Evolutionary conservation across 1,140 invertebrate genomes (phyloP).

Genomic region (Andricus grossulariae): DNA sequence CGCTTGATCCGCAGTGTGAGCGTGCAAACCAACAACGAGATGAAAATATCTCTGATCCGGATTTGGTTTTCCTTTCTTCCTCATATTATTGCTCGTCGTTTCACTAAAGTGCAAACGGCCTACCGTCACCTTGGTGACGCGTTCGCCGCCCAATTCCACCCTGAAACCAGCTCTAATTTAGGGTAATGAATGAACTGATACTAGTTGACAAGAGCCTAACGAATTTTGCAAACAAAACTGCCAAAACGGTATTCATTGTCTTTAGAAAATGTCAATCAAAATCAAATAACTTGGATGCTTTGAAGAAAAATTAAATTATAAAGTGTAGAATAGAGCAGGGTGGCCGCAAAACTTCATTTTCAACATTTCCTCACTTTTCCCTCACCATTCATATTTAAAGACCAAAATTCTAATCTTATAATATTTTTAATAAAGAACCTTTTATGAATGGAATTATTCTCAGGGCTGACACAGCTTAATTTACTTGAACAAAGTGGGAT

Average conservation of each 20-base stretch:
- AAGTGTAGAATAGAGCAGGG: background rate
- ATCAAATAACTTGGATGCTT: background rate
- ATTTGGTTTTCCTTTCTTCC: slow-evolving; percentile 98
- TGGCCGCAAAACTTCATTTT: no score
- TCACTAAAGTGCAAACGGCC: slow-evolving; percentile 98
- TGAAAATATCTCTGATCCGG: slow-evolving; percentile 98
- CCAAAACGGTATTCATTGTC: background rate
- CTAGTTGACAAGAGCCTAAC: background rate
- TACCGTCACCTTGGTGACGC: slow-evolving; percentile 94
- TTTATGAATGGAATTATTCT: no score
- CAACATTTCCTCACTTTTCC: no score
- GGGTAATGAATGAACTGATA: slow-evolving; percentile 54
- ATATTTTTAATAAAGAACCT: no score
- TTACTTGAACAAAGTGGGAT: no score
- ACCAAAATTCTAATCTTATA: no score
- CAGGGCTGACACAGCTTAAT: no score
- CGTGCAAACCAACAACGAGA: slow-evolving; percentile 93
- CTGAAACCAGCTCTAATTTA: slow-evolving; percentile 77
- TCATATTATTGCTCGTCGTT: slow-evolving; percentile 99
- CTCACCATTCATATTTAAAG: no score
- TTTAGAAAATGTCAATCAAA: background rate
- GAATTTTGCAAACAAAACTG: slow-evolving; percentile 17
- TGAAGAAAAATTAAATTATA: slow-evolving; percentile 31
- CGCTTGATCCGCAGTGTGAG: slow-evolving; percentile 88
- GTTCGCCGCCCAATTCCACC: slow-evolving; percentile 89